A percentile compares a stretch with the other conserved stretches of the same genome.
phyloP scores from a whole-genome alignment of 2,888 invertebrate genomes.

The Aphodius granarius region DNA sequence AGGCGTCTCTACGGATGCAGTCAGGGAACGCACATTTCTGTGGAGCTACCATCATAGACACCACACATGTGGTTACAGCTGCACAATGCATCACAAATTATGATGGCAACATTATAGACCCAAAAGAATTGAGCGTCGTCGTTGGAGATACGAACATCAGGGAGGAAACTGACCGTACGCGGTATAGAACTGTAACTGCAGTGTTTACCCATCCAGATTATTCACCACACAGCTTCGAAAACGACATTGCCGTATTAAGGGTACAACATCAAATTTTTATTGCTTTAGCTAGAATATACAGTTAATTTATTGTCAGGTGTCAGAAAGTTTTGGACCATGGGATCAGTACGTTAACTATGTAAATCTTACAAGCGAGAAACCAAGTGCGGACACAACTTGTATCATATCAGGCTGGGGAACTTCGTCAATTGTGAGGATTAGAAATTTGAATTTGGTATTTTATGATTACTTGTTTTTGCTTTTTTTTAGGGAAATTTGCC shows the following conservation, averaged over 20 bases:
- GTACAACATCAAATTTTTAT: constrained; percentile 6
- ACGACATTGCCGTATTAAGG: constrained; percentile 30
- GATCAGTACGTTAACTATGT: constrained; percentile 12
- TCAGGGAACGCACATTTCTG: constrained; percentile 21
- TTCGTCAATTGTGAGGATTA: constrained; percentile 17
- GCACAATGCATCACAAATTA: constrained; percentile 18
- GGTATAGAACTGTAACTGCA: constrained; percentile 4
- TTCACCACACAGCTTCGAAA: constrained; percentile 5
- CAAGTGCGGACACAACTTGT: constrained; percentile 8
- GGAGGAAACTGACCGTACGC: constrained; percentile 14
- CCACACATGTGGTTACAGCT: constrained; percentile 18
- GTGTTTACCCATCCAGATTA: constrained; percentile 20
- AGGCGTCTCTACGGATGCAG: constrained; percentile 19
- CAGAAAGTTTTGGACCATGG: constrained; percentile 26
- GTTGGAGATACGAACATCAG: constrained; percentile 23
- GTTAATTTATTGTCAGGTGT: constrained; percentile 17
- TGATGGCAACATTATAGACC: background rate
- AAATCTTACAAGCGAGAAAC: constrained; percentile 8
- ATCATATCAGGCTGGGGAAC: constrained; percentile 22
- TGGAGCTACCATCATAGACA: constrained; percentile 23
- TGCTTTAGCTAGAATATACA: background rate
- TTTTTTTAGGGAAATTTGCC: constrained; percentile 11
- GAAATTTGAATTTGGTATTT: constrained; percentile 11
- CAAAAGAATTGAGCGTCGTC: constrained; percentile 11
- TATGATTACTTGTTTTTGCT: background rate